phyloP scores from a whole-genome alignment of 2,113 vertebrate genomes.

The Reinhardtius hippoglossoides region DNA sequence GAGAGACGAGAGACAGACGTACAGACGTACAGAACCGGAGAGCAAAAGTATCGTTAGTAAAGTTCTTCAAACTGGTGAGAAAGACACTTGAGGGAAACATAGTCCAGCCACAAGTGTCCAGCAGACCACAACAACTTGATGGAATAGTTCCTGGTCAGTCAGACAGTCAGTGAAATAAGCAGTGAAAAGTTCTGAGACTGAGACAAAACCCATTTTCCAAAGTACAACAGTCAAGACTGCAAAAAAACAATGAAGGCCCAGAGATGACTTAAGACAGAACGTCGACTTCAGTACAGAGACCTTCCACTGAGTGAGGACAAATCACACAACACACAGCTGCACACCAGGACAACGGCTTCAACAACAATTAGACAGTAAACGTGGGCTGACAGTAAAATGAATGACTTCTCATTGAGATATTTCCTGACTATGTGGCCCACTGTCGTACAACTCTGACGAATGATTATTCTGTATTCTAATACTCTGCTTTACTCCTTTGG shows the following conservation, averaged over 20 bases:
- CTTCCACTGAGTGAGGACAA: conserved; percentile 43
- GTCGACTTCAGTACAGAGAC: conserved; percentile 23
- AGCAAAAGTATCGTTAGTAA: conserved; percentile 76
- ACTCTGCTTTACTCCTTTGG: not conserved
- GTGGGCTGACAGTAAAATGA: conserved; percentile 26
- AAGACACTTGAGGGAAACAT: conserved; percentile 20
- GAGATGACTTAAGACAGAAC: conserved; percentile 33
- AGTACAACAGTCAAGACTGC: not conserved
- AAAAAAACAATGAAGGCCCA: conserved; percentile 1
- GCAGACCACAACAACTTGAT: conserved; percentile 7
- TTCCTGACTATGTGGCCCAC: not conserved
- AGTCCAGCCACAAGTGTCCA: conserved; percentile 38
- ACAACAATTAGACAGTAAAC: conserved; percentile 48
- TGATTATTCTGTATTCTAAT: not conserved
- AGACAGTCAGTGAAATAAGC: conserved; percentile 12
- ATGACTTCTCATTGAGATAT: conserved; percentile 3
- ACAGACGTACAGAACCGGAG: conserved; percentile 68
- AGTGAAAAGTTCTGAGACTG: conserved; percentile 58
- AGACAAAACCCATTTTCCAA: conserved; percentile 7
- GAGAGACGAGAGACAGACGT: conserved; percentile 74
- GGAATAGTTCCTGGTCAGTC: conserved; percentile 16
- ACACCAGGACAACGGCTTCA: conserved; percentile 34
- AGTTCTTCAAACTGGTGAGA: conserved; percentile 44
- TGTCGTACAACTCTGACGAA: not conserved
- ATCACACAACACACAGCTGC: conserved; percentile 54